A percentile compares a stretch with the other conserved stretches of the same genome.
phyloP scores from a whole-genome alignment of 2,797 vertebrate genomes.

The Leptoclinus maculatus region DNA sequence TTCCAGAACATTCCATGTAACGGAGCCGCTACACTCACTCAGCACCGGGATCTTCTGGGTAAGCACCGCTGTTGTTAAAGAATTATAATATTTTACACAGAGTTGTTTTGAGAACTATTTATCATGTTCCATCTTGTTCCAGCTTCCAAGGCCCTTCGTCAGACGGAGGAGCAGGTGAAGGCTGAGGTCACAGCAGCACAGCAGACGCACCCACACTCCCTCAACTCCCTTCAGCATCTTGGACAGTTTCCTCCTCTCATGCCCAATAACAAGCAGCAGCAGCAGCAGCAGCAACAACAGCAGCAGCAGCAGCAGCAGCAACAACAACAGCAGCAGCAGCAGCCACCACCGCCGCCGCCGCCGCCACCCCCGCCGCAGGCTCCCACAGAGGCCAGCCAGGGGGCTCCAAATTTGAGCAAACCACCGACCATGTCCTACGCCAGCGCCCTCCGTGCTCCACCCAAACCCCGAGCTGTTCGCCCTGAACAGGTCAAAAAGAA shows the following conservation, averaged over 20 bases:
- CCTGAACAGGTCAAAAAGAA: slow-evolving; percentile 98
- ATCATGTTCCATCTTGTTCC: slow-evolving; percentile 5
- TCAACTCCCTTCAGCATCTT: slow-evolving; percentile 92
- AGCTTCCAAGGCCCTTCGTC: slow-evolving; percentile 89
- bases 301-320: slow-evolving; percentile 67
- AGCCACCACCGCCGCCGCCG: slow-evolving; percentile 50
- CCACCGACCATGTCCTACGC: slow-evolving; percentile 98
- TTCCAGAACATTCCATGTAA: slow-evolving; percentile 99
- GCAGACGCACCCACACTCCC: slow-evolving; percentile 83
- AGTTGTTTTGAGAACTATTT: not conserved
- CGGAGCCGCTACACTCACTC: slow-evolving; percentile 89
- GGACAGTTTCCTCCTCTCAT: slow-evolving; percentile 98
- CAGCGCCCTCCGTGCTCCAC: slow-evolving; percentile 95
- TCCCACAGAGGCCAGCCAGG: slow-evolving; percentile 87
- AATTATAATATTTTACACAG: not conserved
- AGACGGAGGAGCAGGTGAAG: slow-evolving; percentile 91
- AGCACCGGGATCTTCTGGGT: slow-evolving; percentile 94
- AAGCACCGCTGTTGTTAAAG: slow-evolving; percentile 56
- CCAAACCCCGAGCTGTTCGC: slow-evolving; percentile 92
- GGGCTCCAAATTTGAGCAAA: slow-evolving; percentile 86
- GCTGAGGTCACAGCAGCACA: slow-evolving; percentile 82
- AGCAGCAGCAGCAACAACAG: slow-evolving; percentile 82
- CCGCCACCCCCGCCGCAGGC: slow-evolving; percentile 76
- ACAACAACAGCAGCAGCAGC: slow-evolving; percentile 70
- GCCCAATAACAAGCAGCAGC: slow-evolving; percentile 88